These are phyloP conservation scores for Catharus minimus DNA, from an alignment of 2,113 vertebrate species.

Conservation along the genomic window DNA sequence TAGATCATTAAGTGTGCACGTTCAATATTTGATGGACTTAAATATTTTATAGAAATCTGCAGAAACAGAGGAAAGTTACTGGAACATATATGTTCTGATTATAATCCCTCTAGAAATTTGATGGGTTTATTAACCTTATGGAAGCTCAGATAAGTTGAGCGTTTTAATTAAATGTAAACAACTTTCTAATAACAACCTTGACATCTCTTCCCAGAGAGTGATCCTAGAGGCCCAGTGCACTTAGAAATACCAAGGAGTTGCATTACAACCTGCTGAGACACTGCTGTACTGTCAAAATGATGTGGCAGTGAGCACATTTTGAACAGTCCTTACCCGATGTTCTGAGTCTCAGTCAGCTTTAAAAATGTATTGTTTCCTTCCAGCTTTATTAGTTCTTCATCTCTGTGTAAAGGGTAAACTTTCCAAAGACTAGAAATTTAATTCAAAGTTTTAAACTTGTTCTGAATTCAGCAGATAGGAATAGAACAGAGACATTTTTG, in stretches of 20 bases:
- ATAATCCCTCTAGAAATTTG: constrained; percentile 41
- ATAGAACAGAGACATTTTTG: neutral
- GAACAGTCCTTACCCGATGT: constrained; percentile 39
- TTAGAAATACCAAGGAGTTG: constrained; percentile 63
- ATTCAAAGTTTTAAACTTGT: constrained; percentile 18
- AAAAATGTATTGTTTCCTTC: constrained; percentile 64
- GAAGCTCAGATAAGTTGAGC: constrained; percentile 26
- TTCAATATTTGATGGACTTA: constrained; percentile 50
- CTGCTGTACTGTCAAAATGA: constrained; percentile 65
- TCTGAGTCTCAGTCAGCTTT: constrained; percentile 59
- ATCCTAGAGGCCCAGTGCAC: constrained; percentile 61
- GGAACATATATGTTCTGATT: constrained; percentile 13
- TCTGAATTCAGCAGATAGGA: neutral
- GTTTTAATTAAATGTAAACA: constrained; percentile 62
- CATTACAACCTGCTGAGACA: constrained; percentile 64
- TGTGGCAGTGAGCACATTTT: constrained; percentile 29
- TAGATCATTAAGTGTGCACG: constrained; percentile 9
- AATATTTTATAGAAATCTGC: constrained; percentile 47
- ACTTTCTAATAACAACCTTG: constrained; percentile 35
- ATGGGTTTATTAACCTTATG: constrained; percentile 13
- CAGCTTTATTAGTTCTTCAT: constrained; percentile 41
- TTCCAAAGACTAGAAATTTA: constrained; percentile 2
- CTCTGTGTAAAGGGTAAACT: constrained; percentile 27
- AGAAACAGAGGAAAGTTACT: constrained; percentile 21
- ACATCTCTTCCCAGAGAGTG: constrained; percentile 47